Evolutionary conservation across 2,113 vertebrate genomes (phyloP), one percentile per base, ranked within the genome.

Genomic region (Bostrychus sinensis): DNA sequence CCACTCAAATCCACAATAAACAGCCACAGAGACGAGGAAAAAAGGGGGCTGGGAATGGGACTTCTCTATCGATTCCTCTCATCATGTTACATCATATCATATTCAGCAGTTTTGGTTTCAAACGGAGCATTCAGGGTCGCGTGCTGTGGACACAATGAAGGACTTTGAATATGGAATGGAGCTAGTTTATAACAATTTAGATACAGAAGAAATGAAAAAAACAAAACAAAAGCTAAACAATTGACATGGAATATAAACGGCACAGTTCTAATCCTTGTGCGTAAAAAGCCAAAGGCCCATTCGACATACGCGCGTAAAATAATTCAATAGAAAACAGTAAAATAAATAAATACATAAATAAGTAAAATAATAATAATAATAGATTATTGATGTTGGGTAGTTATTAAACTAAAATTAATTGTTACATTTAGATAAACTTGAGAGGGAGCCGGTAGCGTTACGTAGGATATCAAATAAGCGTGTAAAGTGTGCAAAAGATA

Each of bases 31-130:
- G 51, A 54, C 65, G 32, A 46, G 39, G 53, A 36, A 43, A 42
- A 37, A 66, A 67, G 25, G 56, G 48, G 66, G 14, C 22, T 62
- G 62, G 70, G 30, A 72, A 63, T 63, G 42, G 75, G 51, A 53
- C 64, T 16, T 69, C 42, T 1, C 32, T 82, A 85, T 88, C 81
- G 78, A 89, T 89, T 78, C 34, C 51, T 45, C 41, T 66, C 34
- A 82, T 87, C 69, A 75, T 54, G 78, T 83, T 80, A 70, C 61
- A 56, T 63, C 39, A 56, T 66, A 62, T 75, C 39, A 79, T 77
- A 70, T 83, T 77, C 56, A 46, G 19, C n/a, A 16, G 48, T 51
- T 45, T 51, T 51, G 28, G 23, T 51, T 51, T 51, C 48, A 16
- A 28, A 46, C 10, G 48, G 48, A 51, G 25, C 48, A 51, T 51